Conservation (phyloP, 2,113 vertebrate genomes). For the Istiophorus platypterus region DNA sequence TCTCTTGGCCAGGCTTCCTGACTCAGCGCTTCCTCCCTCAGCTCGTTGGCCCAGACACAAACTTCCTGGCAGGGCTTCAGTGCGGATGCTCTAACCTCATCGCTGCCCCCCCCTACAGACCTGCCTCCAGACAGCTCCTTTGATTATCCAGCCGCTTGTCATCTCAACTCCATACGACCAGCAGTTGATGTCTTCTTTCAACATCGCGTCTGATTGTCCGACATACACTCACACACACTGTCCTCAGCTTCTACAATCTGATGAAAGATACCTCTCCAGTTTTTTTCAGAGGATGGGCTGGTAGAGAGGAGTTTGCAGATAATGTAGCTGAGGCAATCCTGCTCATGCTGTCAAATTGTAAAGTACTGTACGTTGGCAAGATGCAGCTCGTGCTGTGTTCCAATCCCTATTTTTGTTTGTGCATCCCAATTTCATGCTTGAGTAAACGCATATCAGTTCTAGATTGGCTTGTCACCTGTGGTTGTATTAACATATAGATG, state of each 20-base stretch:
- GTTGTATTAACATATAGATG: slow-evolving; percentile 83
- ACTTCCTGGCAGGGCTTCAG: slow-evolving; percentile 78
- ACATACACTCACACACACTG: background rate
- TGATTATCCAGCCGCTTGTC: slow-evolving; percentile 63
- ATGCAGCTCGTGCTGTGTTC: slow-evolving; percentile 55
- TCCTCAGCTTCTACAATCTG: slow-evolving; percentile 3
- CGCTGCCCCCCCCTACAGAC: background rate
- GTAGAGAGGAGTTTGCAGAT: slow-evolving; percentile 31
- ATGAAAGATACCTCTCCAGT: slow-evolving; percentile 32
- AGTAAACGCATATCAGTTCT: slow-evolving; percentile 69
- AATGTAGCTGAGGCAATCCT: slow-evolving; percentile 30
- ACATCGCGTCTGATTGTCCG: slow-evolving; percentile 12
- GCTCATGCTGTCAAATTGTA: slow-evolving; percentile 51
- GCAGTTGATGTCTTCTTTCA: slow-evolving; percentile 61
- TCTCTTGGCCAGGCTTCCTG: slow-evolving; percentile 78
- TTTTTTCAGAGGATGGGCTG: slow-evolving; percentile 27
- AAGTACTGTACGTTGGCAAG: slow-evolving; percentile 47
- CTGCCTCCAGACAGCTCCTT: slow-evolving; percentile 55
- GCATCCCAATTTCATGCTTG: slow-evolving; percentile 78
- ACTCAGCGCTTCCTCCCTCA: slow-evolving; percentile 79
- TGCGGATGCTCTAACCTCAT: slow-evolving; percentile 64
- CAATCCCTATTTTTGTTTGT: slow-evolving; percentile 75
- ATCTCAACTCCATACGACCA: slow-evolving; percentile 48
- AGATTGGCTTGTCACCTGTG: slow-evolving; percentile 76
- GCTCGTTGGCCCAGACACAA: slow-evolving; percentile 75